Evolutionary conservation across 2,797 vertebrate genomes (phyloP), one percentile per base, ranked within the genome.

Genomic region (Chelon labrosus): DNA sequence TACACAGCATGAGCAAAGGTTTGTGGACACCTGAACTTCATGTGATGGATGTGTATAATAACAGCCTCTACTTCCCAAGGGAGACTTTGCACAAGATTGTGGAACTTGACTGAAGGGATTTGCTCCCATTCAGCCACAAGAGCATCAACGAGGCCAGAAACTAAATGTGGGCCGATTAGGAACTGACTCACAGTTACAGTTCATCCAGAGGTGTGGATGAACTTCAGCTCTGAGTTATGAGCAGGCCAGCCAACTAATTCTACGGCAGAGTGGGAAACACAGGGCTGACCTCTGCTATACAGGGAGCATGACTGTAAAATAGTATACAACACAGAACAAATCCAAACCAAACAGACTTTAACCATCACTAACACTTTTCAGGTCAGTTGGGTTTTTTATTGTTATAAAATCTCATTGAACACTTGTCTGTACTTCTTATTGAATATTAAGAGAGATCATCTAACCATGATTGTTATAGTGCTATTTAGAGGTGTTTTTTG

Each of bases 401-500:
- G 25, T 47, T 3, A 17, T 17, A 39, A 56, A 49, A 52, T 65
- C 37, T 31, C 13, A 31, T 19, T 7, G 54, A 37, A 41, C 20
- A 71, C n/a, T 51, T 63, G 35, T 67, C 31, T 52, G 10, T 47
- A 35, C 37, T 64, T 72, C 19, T 50, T 9, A 25, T 69, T 22
- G 67, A 66, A 72, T 47, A 65, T 57, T 65, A 51, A 19, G 16
- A 41, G 58, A 56, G 51, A 66, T 82, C 35, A 49, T 70, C 62
- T 41, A 49, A 17, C 73, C 31, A 17, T 70, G 59, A 77, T 76
- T 82, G 66, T 75, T 84, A 64, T 51, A 19, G 62, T 60, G 63
- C 58, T 77, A 66, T 84, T 85, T 62, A 57, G 63, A 75, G 56
- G 73, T 76, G 47, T 66, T 80, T 84, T 70, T 74, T 35, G 27